Evolutionary conservation across 2,888 invertebrate species (phyloP), one percentile per base, ranked within the genome.

Genomic region (Miltochrista miniata): DNA sequence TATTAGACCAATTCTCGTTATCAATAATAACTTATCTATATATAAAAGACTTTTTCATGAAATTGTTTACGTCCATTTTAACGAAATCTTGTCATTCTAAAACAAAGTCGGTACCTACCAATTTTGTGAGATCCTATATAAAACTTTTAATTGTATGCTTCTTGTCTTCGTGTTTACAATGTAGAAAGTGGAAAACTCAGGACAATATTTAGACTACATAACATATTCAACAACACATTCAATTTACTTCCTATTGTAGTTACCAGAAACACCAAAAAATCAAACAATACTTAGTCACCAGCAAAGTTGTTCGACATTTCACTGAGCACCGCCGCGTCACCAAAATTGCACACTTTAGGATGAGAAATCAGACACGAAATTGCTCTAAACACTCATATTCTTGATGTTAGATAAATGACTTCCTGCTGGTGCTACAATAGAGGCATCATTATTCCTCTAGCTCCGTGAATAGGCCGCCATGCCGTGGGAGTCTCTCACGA

Each of bases 401-500:
- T 88, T 90, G 90, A 90, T 91, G 90, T 84, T 88, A 90, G 90
- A 90, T 90, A 91, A 91, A 90, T 89, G 81, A 90, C 91, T 91
- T 91, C 91, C 91, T 90, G 90, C 85, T 84, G 78, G 64, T 76
- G 73, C 72, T 75, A 91, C 90, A 91, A 90, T 90, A 75, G 89
- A 84, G 81, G 79, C 88, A 85, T 90, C 90, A 90, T 91, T 90
- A 91, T 85, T 85, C 84, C 75, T 70, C 79, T 72, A 71, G 73
- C 74, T 58, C 66, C 76, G 74, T 83, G 85, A 87, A 88, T 85
- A 79, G 83, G 78, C 76, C 74, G 74, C 76, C 72, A 74, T 74
- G 79, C 81, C 90, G 90, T 91, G 90, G 84, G 90, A 91, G 78
- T 56, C 81, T 91, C 91, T 79, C 91, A 91, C 90, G 90, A 83